Percentiles rank a stretch among this genome's conserved stretches.
Conservation (phyloP, 1,140 invertebrate genomes). For the Nomia melanderi region DNA sequence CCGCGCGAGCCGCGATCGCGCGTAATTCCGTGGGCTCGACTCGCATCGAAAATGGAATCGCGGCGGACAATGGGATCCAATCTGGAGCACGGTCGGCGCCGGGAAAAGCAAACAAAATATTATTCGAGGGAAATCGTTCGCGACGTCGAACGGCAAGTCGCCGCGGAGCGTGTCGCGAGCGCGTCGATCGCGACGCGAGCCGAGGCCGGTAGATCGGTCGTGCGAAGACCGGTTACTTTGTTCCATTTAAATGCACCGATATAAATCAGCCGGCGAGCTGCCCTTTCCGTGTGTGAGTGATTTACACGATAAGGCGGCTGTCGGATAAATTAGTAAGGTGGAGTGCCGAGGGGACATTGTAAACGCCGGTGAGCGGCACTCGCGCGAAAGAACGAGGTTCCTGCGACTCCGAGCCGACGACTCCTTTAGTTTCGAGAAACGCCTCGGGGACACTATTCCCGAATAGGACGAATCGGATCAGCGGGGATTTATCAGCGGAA, state of each 20-base stretch:
- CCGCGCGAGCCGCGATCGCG: constrained; percentile 9
- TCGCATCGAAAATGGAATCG: constrained; percentile 6
- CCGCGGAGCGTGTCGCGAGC: too few species aligned
- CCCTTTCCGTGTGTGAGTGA: constrained; percentile 54
- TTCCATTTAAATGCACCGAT: constrained; percentile 54
- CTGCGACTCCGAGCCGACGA: neutral
- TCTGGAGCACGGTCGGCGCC: neutral
- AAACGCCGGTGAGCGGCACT: constrained; percentile 13
- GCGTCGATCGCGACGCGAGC: neutral
- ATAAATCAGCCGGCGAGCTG: constrained; percentile 55
- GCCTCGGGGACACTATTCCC: neutral
- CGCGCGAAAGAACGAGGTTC: constrained; percentile 1
- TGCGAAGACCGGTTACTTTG: constrained; percentile 52
- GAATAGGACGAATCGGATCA: too few species aligned
- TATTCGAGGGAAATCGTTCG: too few species aligned
- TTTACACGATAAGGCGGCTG: constrained; percentile 54
- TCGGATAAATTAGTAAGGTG: constrained; percentile 60
- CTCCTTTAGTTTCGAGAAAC: too few species aligned
- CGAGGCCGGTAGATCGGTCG: constrained; percentile 7
- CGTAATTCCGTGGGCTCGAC: neutral
- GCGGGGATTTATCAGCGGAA: too few species aligned
- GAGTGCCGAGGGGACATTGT: neutral
- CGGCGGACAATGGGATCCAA: neutral
- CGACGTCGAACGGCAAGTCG: neutral
- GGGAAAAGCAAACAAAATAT: too few species aligned